Evolutionary conservation across 2,888 invertebrate genomes (phyloP), one percentile per base, ranked within the genome.

Genomic region (Dysmachus trigonus): DNA sequence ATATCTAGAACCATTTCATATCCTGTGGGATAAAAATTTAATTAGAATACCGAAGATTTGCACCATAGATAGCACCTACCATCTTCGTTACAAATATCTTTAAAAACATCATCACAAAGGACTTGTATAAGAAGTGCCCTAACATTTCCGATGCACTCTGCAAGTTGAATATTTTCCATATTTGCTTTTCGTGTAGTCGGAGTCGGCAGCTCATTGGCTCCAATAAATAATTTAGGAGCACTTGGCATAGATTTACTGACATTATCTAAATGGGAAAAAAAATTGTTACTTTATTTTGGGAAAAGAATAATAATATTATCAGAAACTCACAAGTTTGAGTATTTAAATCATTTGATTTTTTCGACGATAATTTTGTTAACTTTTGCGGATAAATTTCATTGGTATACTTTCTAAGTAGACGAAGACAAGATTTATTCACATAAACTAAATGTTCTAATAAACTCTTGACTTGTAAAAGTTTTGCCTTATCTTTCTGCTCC

Each of bases 321-420:
- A 13, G 2, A 41, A n/a, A 83, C 84, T 87, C 87, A 88, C 88
- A 87, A 13, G 87, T 87, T 86, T 86, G 87, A 4, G 87, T 86
- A 85, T 87, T 87, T n/a, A 85, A 51, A 27, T 92, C 92, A 87
- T 89, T 13, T 8, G n/a, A n/a, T 72, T 83, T 18, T 10, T 38
- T 30, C 0, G 30, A 22, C 2, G 22, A 33, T 13, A 3, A 10
- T 51, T 85, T 85, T 15, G 0, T 87, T 4, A 91, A 94, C 90
- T 93, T 95, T 91, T 96, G 96, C 0, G 98, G 98, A 92, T 98
- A 98, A 87, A 98, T 96, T 92, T 98, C 97, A 90, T 96, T 96
- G n/a, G 96, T 96, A 90, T 97, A 98, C 30, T 96, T 96, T 89
- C 95, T 94, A 15, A 98, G 93, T 3, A 98, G 93, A 79, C 98